phyloP scores from a whole-genome alignment of 2,113 vertebrate species.

The Pseudolaguvia tuberculata region DNA sequence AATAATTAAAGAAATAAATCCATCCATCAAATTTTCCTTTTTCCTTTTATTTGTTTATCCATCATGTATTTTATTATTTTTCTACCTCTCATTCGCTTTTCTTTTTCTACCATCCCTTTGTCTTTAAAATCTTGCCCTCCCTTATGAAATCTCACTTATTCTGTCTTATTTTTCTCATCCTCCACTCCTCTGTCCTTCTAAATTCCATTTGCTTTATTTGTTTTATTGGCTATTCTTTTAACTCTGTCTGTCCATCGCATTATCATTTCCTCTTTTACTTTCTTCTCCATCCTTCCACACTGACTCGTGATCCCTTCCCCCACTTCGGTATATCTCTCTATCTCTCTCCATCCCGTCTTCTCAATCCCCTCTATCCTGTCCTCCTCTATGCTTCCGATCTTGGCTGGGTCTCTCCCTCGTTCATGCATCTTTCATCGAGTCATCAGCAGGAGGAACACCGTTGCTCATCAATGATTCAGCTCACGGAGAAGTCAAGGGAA shows the following conservation, averaged over 20 bases:
- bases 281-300: neutral
- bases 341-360: neutral
- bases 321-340: neutral
- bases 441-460: constrained; percentile 22
- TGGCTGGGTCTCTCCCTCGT: constrained; percentile 12
- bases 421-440: constrained; percentile 42
- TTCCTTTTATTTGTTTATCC: too few species aligned
- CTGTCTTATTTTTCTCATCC: constrained; percentile 13
- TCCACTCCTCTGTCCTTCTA: constrained; percentile 4
- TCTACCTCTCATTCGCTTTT: neutral
- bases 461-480: constrained; percentile 35
- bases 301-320: neutral
- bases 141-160: neutral
- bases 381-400: constrained; percentile 17
- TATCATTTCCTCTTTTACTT: constrained; percentile 1
- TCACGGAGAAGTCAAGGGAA: constrained; percentile 3
- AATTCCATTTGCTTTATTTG: neutral
- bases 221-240: neutral
- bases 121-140: neutral
- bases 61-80: neutral
- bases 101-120: neutral
- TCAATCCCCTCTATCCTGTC: neutral
- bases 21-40: neutral
- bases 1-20: neutral
- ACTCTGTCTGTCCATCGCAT: neutral